phyloP scores from a whole-genome alignment of 2,888 invertebrate genomes.

The Ganaspis brasiliensis region DNA sequence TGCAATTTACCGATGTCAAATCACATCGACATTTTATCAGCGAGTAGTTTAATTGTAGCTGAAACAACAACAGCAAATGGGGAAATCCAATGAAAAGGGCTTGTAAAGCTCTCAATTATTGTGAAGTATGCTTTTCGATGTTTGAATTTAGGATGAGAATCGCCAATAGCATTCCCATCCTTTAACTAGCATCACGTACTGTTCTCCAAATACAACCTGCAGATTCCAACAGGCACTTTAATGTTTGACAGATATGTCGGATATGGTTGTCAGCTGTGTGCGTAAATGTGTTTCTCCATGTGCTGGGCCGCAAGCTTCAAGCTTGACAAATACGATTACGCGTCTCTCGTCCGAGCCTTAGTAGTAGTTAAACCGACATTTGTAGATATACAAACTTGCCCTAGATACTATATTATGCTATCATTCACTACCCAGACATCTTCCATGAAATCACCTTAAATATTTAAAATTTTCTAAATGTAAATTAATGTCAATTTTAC shows the following conservation, averaged over 20 bases:
- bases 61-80: not conserved
- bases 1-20: not conserved
- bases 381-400: constrained; percentile 35
- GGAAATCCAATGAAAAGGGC: not conserved
- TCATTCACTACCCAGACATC: not conserved
- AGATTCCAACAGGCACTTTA: constrained; percentile 28
- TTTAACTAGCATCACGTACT: constrained; percentile 29
- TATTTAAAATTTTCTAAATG: too few relatives aligned
- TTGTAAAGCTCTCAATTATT: constrained; percentile 12
- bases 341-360: not conserved
- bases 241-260: constrained; percentile 36
- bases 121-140: constrained; percentile 1
- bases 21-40: not conserved
- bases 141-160: constrained; percentile 10
- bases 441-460: not conserved
- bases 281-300: constrained; percentile 12
- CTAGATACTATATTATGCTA: not conserved
- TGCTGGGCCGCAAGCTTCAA: constrained; percentile 15
- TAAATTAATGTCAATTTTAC: too few relatives aligned
- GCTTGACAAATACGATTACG: constrained; percentile 40
- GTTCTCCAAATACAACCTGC: constrained; percentile 21
- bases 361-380: constrained; percentile 14
- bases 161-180: not conserved
- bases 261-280: constrained; percentile 26
- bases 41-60: not conserved